These are phyloP conservation scores for Cylas formicarius DNA, from an alignment of 1,140 invertebrate genomes.

Conservation along the genomic window DNA sequence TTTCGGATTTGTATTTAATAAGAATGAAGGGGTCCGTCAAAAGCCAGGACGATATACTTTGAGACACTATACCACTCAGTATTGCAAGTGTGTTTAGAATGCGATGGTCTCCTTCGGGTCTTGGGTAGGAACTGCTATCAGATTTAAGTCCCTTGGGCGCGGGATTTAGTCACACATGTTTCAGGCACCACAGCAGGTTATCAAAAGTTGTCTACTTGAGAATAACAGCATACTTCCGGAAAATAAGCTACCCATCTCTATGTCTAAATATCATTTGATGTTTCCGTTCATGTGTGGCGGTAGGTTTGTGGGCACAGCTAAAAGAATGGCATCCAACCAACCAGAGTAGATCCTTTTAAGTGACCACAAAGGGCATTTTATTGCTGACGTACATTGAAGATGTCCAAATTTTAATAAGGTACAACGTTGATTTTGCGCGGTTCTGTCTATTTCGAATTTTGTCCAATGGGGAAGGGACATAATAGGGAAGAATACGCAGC, in stretches of 20 bases:
- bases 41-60: no score
- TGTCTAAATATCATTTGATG: constrained; percentile 51
- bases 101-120: no score
- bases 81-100: no score
- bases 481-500: no score
- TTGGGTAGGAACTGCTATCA: no score
- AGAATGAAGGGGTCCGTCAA: no score
- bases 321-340: constrained; percentile 52
- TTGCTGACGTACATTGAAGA: constrained; percentile 53
- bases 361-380: constrained; percentile 54
- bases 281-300: constrained; percentile 67
- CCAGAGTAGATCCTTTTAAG: constrained; percentile 56
- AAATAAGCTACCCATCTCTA: constrained; percentile 43
- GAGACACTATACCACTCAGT: no score
- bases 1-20: no score
- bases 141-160: no score
- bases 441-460: no score
- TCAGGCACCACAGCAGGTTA: constrained; percentile 55
- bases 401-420: constrained; percentile 54
- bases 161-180: no score
- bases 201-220: constrained; percentile 63
- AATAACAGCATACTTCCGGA: constrained; percentile 45
- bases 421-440: constrained; percentile 11
- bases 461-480: no score
- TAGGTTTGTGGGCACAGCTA: constrained; percentile 49